Evolutionary conservation across 2,113 vertebrate genomes (phyloP).

Genomic region (Melanerpes aurifrons): DNA sequence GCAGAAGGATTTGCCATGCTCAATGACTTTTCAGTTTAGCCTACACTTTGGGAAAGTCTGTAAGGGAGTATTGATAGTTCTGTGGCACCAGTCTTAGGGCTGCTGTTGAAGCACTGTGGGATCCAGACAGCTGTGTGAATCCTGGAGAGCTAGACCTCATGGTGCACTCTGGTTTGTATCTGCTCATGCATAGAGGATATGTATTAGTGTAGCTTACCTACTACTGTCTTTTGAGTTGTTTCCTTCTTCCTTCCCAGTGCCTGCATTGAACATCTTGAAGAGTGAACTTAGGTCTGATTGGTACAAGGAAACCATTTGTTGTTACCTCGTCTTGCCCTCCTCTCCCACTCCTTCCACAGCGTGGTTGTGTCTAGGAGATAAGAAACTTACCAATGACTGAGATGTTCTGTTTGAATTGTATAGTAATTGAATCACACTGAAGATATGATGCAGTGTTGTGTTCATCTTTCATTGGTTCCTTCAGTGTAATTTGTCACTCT

Average conservation of each 20-base stretch:
- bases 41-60: background rate
- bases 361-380: background rate
- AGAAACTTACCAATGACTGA: background rate
- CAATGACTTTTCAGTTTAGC: background rate
- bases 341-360: background rate
- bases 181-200: background rate
- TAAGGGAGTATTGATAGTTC: background rate
- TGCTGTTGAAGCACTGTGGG: background rate
- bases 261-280: background rate
- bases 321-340: background rate
- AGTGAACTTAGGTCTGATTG: background rate
- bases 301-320: background rate
- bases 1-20: background rate
- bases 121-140: background rate
- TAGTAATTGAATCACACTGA: background rate
- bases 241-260: background rate
- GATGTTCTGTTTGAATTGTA: background rate
- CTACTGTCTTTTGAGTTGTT: background rate
- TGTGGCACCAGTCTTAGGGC: background rate
- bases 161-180: background rate
- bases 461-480: background rate
- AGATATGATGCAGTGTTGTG: background rate
- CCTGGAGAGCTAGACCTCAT: rapidly evolving
- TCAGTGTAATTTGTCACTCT: background rate
- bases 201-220: background rate